Percentiles rank a stretch among this genome's conserved stretches.
phyloP scores from a whole-genome alignment of 2,888 invertebrate species.

The Lysandra coridon region DNA sequence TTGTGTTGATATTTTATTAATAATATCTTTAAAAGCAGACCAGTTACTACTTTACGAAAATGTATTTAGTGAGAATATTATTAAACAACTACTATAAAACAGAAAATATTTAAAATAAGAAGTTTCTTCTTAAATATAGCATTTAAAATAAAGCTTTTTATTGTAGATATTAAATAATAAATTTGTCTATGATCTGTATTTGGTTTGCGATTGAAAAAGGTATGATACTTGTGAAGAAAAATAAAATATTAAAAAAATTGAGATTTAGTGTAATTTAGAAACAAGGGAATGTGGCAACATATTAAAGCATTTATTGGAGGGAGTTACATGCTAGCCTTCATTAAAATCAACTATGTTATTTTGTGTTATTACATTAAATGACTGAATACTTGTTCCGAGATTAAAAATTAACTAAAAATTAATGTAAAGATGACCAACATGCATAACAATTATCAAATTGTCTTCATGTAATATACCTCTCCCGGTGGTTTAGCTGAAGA shows the following conservation, averaged over 20 bases:
- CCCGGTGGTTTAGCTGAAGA: neutral
- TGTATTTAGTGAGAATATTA: neutral
- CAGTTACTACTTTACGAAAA: neutral
- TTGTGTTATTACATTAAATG: neutral
- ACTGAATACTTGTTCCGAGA: neutral
- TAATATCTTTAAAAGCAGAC: neutral
- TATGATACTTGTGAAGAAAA: neutral
- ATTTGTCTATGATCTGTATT: neutral
- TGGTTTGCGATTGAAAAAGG: neutral
- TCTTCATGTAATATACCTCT: neutral
- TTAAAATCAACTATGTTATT: neutral
- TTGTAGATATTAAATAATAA: neutral
- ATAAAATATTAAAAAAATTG: neutral
- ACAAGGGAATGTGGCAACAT: neutral
- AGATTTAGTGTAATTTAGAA: neutral
- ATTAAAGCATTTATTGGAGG: neutral
- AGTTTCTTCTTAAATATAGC: neutral
- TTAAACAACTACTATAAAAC: neutral
- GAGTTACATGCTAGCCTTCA: neutral
- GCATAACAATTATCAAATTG: neutral
- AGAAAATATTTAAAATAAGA: neutral
- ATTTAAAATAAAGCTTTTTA: constrained; percentile 1
- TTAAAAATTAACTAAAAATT: neutral
- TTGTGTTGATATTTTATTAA: neutral
- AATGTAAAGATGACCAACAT: neutral